Evolutionary conservation across 2,888 invertebrate species (phyloP).

Genomic region (Pristionchus fissidentatus): DNA sequence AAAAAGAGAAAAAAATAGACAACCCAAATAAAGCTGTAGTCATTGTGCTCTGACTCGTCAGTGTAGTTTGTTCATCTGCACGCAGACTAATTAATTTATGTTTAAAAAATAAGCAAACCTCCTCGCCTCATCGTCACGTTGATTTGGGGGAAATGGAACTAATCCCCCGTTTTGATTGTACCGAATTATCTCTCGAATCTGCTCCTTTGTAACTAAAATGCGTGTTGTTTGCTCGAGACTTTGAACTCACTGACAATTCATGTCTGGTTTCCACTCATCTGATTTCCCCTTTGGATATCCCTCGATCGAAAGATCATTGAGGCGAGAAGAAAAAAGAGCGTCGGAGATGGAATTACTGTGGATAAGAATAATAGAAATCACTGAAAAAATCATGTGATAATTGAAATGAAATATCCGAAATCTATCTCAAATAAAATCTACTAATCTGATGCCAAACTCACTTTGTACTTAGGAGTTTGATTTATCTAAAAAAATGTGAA

Average conservation of each 20-base stretch:
- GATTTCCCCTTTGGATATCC: too few relatives aligned
- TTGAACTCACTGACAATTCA: background rate
- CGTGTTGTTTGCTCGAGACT: background rate
- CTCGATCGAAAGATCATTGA: background rate
- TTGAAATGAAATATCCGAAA: too few relatives aligned
- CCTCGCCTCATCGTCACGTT: background rate
- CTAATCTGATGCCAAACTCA: background rate
- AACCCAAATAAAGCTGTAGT: conserved; percentile 35
- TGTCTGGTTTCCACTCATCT: conserved; percentile 13
- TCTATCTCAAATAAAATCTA: background rate
- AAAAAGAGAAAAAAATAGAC: too few relatives aligned
- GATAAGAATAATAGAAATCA: background rate
- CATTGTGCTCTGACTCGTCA: background rate
- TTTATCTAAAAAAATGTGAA: too few relatives aligned
- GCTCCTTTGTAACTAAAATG: conserved; percentile 19
- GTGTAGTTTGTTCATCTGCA: conserved; percentile 29
- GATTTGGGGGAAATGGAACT: background rate
- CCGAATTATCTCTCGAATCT: background rate
- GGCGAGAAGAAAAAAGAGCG: background rate
- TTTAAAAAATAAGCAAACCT: background rate
- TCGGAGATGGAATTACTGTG: conserved; percentile 12
- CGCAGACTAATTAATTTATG: background rate
- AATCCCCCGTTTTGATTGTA: background rate
- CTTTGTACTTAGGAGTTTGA: too few relatives aligned
- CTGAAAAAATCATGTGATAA: background rate